Evolutionary conservation across 2,888 invertebrate species (phyloP).

Genomic region (Podabrus alpinus): DNA sequence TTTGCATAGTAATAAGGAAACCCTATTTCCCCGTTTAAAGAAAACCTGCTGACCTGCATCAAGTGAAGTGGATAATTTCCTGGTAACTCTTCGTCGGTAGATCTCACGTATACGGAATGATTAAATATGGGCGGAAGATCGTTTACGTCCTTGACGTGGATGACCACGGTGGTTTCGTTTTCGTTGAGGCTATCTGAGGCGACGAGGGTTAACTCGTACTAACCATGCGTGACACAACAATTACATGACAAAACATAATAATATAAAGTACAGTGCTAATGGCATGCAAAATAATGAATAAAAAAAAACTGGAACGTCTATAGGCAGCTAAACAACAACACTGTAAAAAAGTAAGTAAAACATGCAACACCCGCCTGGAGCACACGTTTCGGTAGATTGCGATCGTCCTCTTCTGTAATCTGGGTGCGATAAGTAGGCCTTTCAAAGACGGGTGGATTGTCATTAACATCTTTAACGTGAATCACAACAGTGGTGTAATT

Average conservation of each 20-base stretch:
- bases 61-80: constrained; percentile 72
- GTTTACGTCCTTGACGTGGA: constrained; percentile 84
- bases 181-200: constrained; percentile 90
- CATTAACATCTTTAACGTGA: constrained; percentile 96
- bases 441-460: constrained; percentile 97
- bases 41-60: constrained; percentile 66
- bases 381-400: constrained; percentile 91
- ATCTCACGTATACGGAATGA: constrained; percentile 70
- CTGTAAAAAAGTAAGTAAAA: constrained; percentile 21
- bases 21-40: constrained; percentile 11
- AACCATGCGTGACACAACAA: constrained; percentile 52
- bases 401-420: constrained; percentile 94
- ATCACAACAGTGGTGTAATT: constrained; percentile 97
- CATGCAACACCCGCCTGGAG: constrained; percentile 70
- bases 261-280: not conserved
- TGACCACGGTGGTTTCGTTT: constrained; percentile 81
- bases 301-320: constrained; percentile 27
- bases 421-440: constrained; percentile 92
- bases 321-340: constrained; percentile 8
- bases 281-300: constrained; percentile 10
- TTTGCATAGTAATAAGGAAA: not conserved
- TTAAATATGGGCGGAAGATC: constrained; percentile 86
- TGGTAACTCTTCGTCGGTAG: constrained; percentile 75
- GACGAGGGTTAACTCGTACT: constrained; percentile 88
- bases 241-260: constrained; percentile 18